Base-by-base conservation (phyloP, 2,888 invertebrate species). In the Andrena bicolor region DNA sequence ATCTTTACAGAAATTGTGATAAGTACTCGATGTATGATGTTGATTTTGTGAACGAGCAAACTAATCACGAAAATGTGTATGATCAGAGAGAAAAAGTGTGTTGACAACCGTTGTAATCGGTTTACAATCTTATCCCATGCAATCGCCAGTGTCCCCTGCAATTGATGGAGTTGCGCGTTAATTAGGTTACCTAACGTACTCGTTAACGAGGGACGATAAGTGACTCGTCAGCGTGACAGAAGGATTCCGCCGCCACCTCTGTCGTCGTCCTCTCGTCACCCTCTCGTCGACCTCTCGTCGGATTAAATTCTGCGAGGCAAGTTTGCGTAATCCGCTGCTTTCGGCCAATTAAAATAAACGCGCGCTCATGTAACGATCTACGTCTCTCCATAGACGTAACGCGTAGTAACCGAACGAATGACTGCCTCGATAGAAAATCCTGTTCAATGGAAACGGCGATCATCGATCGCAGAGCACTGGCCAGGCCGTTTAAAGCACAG, bases 401-500 rank as follows among this genome's bases (percentile, higher is more conserved):
- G 23, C 63, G 49, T 58, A 71, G 79, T 64, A 76, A 86, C 61
- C 16, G 53, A 41, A 51, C 48, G 64, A 70, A 70, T 70, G 66
- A 74, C 61, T 51, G 35, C 30, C 60, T 10, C 5, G 48, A 48
- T 35, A 56, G 8, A 35, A 71, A 51, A 70, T 74, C 60, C 76
- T 56, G 71, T 26, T 56, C 56, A 10, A 56, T 73, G n/a, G 20
- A 2, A 51, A 49, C 32, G 32, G 58, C 69, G 51, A 74, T 49
- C 72, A 79, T 69, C 72, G 64, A 70, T 70, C 16, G 51, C 60
- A 48, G 35, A 63, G 35, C 23, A 20, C 66, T 23, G n/a, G 32
- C 58, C 26, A 16, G 64, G 41, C 20, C 28, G n/a, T 32, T 84
- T 73, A 53, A 76, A 74, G 87, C 75, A 20, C 56, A 76, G 30